These are phyloP conservation scores for Hypolimnas misippus DNA, from an alignment of 2,888 invertebrate genomes.

Conservation along the genomic window DNA sequence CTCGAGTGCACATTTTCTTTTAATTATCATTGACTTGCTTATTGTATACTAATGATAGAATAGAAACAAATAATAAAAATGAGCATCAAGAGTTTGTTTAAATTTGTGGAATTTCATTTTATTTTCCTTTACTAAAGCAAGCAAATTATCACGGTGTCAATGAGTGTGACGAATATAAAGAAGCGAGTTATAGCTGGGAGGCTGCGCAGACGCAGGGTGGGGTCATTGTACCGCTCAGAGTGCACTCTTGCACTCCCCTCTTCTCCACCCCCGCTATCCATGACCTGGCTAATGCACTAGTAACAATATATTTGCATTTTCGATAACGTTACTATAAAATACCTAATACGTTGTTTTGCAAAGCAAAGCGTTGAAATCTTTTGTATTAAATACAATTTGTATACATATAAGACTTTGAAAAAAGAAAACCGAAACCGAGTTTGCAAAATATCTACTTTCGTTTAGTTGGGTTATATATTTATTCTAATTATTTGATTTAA, in stretches of 20 bases:
- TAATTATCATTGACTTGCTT: not conserved
- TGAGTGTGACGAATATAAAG: conserved; percentile 63
- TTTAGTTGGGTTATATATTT: no score
- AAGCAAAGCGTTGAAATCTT: conserved; percentile 20
- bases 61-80: not conserved
- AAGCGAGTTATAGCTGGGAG: conserved; percentile 59
- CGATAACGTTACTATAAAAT: not conserved
- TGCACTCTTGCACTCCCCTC: conserved; percentile 66
- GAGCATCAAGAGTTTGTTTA: no score
- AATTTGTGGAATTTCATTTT: no score
- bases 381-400: not conserved
- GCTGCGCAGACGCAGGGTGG: conserved; percentile 63
- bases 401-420: no score
- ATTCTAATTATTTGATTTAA: no score
- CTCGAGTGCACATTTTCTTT: conserved; percentile 1
- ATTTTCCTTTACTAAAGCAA: not conserved
- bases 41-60: not conserved
- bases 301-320: conserved; percentile 31
- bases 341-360: not conserved
- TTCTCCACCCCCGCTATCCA: conserved; percentile 34
- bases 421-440: no score
- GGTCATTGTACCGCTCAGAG: conserved; percentile 71
- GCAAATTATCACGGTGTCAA: conserved; percentile 45
- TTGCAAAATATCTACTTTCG: no score
- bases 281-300: conserved; percentile 36